Conservation (phyloP, 2,797 vertebrate genomes). For the Rhinogobio ventralis region DNA sequence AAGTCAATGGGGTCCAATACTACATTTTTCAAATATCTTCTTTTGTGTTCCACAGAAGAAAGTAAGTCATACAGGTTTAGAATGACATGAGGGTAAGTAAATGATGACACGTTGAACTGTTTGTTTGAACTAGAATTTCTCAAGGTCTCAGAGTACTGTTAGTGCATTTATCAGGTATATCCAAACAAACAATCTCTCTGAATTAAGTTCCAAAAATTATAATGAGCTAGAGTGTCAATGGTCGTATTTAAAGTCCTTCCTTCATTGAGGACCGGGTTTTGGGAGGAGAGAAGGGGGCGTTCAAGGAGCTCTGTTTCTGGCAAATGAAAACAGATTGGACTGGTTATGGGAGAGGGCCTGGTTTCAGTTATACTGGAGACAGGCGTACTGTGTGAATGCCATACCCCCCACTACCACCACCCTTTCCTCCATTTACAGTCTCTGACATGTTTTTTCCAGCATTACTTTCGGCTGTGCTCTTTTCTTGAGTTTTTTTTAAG, state of each 20-base stretch:
- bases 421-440: slow-evolving; percentile 66
- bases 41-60: not conserved
- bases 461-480: slow-evolving; percentile 58
- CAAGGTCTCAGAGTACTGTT: not conserved
- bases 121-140: not conserved
- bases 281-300: slow-evolving; percentile 49
- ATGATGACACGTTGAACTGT: not conserved
- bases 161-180: not conserved
- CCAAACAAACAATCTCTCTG: not conserved
- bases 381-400: slow-evolving; percentile 88
- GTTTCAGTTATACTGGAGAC: slow-evolving; percentile 94
- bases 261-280: slow-evolving; percentile 37
- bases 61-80: not conserved
- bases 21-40: not conserved
- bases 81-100: not conserved
- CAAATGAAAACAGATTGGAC: slow-evolving; percentile 80
- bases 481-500: slow-evolving; percentile 41
- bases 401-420: slow-evolving; percentile 70
- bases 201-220: slow-evolving; percentile 11
- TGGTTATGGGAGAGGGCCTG: slow-evolving; percentile 89
- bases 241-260: slow-evolving; percentile 55
- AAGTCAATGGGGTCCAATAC: not conserved
- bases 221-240: not conserved
- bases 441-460: slow-evolving; percentile 73
- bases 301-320: slow-evolving; percentile 64